Evolutionary conservation across 2,113 vertebrate genomes (phyloP).

Genomic region (Fukomys damarensis): DNA sequence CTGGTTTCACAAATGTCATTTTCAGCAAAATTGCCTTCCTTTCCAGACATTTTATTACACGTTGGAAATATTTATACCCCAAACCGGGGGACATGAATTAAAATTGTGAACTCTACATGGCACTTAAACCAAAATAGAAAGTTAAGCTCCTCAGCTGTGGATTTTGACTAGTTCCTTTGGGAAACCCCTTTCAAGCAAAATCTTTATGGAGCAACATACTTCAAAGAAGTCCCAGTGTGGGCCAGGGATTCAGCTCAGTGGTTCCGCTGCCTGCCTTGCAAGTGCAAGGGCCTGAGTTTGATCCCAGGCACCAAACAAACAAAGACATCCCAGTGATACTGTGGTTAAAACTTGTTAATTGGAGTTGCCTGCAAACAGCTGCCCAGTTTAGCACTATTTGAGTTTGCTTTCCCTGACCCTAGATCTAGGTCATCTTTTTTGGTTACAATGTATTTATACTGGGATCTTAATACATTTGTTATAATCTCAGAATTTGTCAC

Average conservation of each 20-base stretch:
- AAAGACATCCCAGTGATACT: conserved; percentile 55
- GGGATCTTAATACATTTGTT: conserved; percentile 72
- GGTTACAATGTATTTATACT: conserved; percentile 43
- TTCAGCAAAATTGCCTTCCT: conserved; percentile 44
- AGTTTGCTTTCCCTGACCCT: conserved; percentile 71
- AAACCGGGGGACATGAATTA: conserved; percentile 37
- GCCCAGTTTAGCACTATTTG: conserved; percentile 79
- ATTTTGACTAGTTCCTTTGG: conserved; percentile 60
- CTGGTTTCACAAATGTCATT: conserved; percentile 34
- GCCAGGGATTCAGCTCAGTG: too few relatives aligned
- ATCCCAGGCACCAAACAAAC: too few relatives aligned
- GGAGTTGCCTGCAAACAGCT: conserved; percentile 82
- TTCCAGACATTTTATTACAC: conserved; percentile 14
- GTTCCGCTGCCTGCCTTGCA: too few relatives aligned
- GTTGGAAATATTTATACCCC: conserved; percentile 39
- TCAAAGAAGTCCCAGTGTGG: conserved; percentile 65
- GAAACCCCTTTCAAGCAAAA: conserved; percentile 61
- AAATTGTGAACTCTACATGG: conserved; percentile 22
- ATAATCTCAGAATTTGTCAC: conserved; percentile 82
- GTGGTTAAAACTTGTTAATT: conserved; percentile 82
- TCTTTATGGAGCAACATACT: conserved; percentile 47
- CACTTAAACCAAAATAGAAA: conserved; percentile 50
- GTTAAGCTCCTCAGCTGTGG: background rate
- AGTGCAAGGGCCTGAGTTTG: too few relatives aligned
- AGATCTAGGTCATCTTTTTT: conserved; percentile 71